These are phyloP conservation scores for Sycon ciliatum DNA, from an alignment of 37 sponge, comb jelly and placozoan species.

Conservation along the genomic window DNA sequence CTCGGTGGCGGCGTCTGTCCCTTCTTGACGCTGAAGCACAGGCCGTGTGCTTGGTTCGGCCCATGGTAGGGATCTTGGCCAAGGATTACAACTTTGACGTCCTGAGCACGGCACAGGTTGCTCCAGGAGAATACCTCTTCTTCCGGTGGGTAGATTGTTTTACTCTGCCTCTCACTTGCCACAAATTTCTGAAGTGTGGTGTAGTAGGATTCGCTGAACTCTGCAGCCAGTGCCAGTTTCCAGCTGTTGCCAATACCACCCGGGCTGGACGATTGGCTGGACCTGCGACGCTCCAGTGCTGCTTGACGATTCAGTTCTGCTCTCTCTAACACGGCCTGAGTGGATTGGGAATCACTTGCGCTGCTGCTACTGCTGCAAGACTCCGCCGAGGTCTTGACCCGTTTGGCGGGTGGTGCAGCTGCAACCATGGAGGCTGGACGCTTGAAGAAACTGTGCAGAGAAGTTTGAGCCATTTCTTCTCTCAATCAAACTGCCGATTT, in stretches of 20 bases:
- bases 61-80: constrained; percentile 99
- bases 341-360: too few species aligned
- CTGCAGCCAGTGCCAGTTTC: not conserved
- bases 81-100: constrained; percentile 89
- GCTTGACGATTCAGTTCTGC: too few species aligned
- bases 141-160: not conserved
- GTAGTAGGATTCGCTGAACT: not conserved
- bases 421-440: too few species aligned
- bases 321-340: too few species aligned
- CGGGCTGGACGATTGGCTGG: too few species aligned
- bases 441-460: too few species aligned
- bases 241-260: not conserved
- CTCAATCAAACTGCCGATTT: too few species aligned
- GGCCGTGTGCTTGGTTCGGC: constrained; percentile 38
- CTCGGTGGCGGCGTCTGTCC: constrained; percentile 83
- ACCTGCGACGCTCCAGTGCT: too few species aligned
- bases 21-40: constrained; percentile 88
- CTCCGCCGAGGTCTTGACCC: too few species aligned
- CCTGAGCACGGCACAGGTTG: not conserved
- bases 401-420: too few species aligned
- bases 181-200: not conserved
- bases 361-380: too few species aligned
- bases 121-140: not conserved
- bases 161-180: not conserved
- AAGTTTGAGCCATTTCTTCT: too few species aligned